Base-by-base conservation (phyloP, 1,140 invertebrate genomes). In the Harlomillsia oculata region DNA sequence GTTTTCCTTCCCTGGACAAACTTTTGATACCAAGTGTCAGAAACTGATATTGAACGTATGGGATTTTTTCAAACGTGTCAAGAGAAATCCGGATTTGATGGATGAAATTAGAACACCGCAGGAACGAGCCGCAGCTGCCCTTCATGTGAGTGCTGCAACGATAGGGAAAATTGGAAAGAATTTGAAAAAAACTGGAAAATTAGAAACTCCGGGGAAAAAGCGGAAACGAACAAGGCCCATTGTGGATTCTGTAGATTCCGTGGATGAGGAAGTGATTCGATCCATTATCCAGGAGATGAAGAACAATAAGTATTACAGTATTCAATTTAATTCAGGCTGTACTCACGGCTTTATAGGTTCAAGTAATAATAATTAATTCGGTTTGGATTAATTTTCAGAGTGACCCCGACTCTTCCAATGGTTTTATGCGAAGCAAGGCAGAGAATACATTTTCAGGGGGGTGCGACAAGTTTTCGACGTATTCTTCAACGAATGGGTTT, bases 1-100 rank as follows among this genome's bases (percentile, higher is more conserved):
- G 21, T 65, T 65, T 55, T 55, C 56, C 4, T 65, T 58, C 28
- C 52, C 63, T 5, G 63, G 63, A 13, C 63, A 65, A 32, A 56
- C 46, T 50, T 65, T 65, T 30, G 52, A 60, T 37, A 53, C 46
- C 34, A 57, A 65, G 32, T 48, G 55, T 41, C 63, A 65, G 44
- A 65, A 65, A 43, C 28, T 65, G 21, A 65, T 65, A 21, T 45
- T 65, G 30, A 65, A 65, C 53, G 59, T 60, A 5, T 56, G 62
- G 56, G 54, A 65, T 44, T 65, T 62, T 28, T 60, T 65, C 14
- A 61, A 61, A 34, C 40, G 60, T 25, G 30, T 53, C 3, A 62
- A 65, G 25, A 59, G 54, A 20, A 52, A 65, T 57, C 54, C 62
- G 0, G 52, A 50, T 54, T 43, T 58, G 13, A 11, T 62, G 4